A percentile compares a stretch with the other conserved stretches of the same genome.
Conservation (phyloP, 2,797 vertebrate genomes). For the Scleropages formosus region DNA sequence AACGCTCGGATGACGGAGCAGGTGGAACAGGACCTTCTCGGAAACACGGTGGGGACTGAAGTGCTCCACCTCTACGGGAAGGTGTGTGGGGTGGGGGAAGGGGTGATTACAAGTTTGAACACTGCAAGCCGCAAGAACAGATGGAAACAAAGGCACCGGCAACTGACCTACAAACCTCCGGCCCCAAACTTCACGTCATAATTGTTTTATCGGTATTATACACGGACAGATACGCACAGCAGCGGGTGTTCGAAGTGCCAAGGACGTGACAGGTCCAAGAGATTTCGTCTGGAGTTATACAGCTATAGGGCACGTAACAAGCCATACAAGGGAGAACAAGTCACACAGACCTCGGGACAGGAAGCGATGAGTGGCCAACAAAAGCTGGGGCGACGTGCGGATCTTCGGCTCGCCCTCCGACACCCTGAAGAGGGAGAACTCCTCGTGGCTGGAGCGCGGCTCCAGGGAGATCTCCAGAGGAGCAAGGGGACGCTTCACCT, state of each 20-base stretch:
- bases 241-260: not conserved
- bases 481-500: slow-evolving; percentile 73
- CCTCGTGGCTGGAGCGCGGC: slow-evolving; percentile 67
- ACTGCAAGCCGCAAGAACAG: not conserved
- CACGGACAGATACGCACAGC: not conserved
- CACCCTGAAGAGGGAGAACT: slow-evolving; percentile 82
- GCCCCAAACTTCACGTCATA: not conserved
- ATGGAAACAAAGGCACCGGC: not conserved
- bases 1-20: slow-evolving; percentile 85
- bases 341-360: slow-evolving; percentile 77
- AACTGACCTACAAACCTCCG: not conserved
- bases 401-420: slow-evolving; percentile 78
- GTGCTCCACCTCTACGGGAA: slow-evolving; percentile 80
- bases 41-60: slow-evolving; percentile 80
- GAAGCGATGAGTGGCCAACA: slow-evolving; percentile 88
- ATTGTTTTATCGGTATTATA: too few species aligned
- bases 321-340: not conserved
- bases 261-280: too few species aligned
- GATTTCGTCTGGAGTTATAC: too few species aligned
- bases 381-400: slow-evolving; percentile 83
- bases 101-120: not conserved
- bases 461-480: slow-evolving; percentile 68
- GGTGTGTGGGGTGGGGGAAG: not conserved
- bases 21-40: slow-evolving; percentile 83
- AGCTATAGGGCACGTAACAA: too few species aligned